Percentiles rank a stretch among this genome's conserved stretches.
phyloP scores from a whole-genome alignment of 2,888 invertebrate genomes.

The Conops quadrifasciatus region DNA sequence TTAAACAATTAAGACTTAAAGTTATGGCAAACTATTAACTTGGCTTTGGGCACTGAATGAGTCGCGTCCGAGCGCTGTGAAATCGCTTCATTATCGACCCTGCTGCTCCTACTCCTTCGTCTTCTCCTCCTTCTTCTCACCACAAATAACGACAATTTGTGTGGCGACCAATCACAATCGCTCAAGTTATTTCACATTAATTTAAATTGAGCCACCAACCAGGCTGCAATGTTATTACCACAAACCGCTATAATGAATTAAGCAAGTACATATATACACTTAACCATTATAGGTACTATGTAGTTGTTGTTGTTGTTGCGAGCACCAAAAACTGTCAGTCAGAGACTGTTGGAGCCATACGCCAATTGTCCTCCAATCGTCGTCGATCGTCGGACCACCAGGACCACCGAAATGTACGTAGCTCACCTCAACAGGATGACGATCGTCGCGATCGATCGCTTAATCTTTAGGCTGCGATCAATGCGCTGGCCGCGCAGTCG shows the following conservation, averaged over 20 bases:
- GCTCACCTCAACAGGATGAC: constrained; percentile 7
- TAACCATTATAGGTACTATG: neutral
- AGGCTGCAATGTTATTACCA: too few relatives aligned
- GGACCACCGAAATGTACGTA: constrained; percentile 6
- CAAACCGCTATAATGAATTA: too few relatives aligned
- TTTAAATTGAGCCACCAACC: constrained; percentile 26
- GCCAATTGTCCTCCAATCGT: neutral
- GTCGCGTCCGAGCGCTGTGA: too few relatives aligned
- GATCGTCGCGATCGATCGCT: constrained; percentile 50
- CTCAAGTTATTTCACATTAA: constrained; percentile 28
- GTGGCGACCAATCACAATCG: constrained; percentile 27
- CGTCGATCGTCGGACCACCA: constrained; percentile 10
- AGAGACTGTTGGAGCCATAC: neutral
- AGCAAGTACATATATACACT: too few relatives aligned
- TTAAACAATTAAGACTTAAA: too few relatives aligned
- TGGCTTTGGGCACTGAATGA: neutral
- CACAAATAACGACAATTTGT: constrained; percentile 11
- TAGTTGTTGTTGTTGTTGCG: neutral
- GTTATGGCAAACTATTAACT: neutral
- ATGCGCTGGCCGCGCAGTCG: constrained; percentile 33
- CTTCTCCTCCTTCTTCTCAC: neutral
- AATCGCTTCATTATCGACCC: constrained; percentile 17
- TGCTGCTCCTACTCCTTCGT: neutral
- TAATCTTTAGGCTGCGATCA: constrained; percentile 55
- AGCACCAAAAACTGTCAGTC: neutral